Evolutionary conservation across 1,140 invertebrate species (phyloP), one percentile per base, ranked within the genome.

Genomic region (Idris sp.): DNA sequence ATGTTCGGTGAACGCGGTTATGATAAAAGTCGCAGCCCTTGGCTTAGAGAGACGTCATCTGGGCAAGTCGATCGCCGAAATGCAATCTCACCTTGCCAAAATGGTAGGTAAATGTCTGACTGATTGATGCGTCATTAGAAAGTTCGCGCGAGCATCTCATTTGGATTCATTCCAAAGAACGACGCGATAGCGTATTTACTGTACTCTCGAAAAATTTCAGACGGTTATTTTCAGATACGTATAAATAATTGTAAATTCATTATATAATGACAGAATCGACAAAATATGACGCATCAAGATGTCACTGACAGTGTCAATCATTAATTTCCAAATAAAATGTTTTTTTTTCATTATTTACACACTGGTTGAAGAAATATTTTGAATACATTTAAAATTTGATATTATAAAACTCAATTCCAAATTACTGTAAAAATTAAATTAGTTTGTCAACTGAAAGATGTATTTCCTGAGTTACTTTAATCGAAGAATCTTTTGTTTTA

Each of bases 21-120:
- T 99, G 18, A 97, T 99, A 46, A 99, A 99, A 92, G 96, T 98
- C 15, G 97, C 97, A 48, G 92, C 96, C 15, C 88, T 98, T 72
- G 97, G 97, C 64, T 89, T 99, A 74, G 92, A 95, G 74, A 95
- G 95, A 31, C 90, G 93, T 77, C 96, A 99, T 89, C 89, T 99
- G 53, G 97, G 97, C 22, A 92, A 95, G 88, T 92, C 93, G 18
- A 89, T 99, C 68, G 89, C 90, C 69, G 92, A 97, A 77, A 92
- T 98, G 83, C 92, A 96, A 83, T 90, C 94, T 11, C 93, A 98
- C 86, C 89, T 98, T 76, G 80, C 93, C 51, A 91, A 94, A 86
- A 95, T 98, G 92, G 92, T 93, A 87, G 71, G 64, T 79, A 78
- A 74, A 78, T 74, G 69, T 81, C 67, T 69, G 44, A 58, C 62